These are phyloP conservation scores for Mystacornis crossleyi DNA, from an alignment of 2,113 vertebrate genomes.

Conservation along the genomic window DNA sequence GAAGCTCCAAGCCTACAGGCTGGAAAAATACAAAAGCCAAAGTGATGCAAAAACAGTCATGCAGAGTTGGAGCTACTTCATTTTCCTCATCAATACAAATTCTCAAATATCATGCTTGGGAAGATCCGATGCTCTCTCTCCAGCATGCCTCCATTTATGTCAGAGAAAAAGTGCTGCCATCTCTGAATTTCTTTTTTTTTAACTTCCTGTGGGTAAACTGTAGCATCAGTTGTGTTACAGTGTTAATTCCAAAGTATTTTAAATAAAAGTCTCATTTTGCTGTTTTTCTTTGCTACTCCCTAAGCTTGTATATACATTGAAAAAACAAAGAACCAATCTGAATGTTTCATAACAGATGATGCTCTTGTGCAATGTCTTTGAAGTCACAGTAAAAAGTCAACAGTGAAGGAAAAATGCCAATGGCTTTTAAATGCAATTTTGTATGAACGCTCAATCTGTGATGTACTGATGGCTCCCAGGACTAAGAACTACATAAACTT, in stretches of 20 bases:
- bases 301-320: neutral
- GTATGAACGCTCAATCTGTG: neutral
- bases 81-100: conserved; percentile 60
- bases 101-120: conserved; percentile 14
- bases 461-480: neutral
- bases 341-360: neutral
- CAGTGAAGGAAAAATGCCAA: neutral
- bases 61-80: conserved; percentile 6
- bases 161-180: neutral
- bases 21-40: conserved; percentile 44
- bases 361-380: neutral
- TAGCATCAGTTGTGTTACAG: neutral
- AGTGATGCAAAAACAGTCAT: neutral
- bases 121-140: conserved; percentile 49
- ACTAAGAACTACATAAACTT: neutral
- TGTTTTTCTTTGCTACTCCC: neutral
- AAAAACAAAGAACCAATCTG: neutral
- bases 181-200: neutral
- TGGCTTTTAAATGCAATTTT: neutral
- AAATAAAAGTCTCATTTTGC: neutral
- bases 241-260: conserved; percentile 33
- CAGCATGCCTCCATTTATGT: neutral
- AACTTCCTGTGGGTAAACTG: conserved; percentile 38
- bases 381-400: neutral
- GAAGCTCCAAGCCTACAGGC: conserved; percentile 27